Percentiles rank a stretch among this genome's conserved stretches.
These are phyloP conservation scores for Dromas ardeola DNA, from an alignment of 2,113 vertebrate species.

Conservation along the genomic window DNA sequence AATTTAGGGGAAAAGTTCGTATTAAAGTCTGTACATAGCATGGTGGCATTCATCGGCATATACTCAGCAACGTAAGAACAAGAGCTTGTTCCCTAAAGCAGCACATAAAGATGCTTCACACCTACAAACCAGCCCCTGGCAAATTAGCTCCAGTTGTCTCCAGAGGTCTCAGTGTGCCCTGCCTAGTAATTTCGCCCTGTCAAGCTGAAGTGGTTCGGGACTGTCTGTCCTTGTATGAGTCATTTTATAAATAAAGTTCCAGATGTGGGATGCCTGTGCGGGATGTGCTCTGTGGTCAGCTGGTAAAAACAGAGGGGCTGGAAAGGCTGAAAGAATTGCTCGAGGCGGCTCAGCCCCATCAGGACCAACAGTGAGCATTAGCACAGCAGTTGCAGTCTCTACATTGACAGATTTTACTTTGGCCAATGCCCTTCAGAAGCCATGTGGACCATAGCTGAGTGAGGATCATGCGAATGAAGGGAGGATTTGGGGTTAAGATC, in stretches of 20 bases:
- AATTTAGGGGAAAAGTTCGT: neutral
- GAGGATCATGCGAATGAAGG: neutral
- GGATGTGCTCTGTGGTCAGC: neutral
- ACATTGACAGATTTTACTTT: neutral
- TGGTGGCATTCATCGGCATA: neutral
- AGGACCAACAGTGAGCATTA: neutral
- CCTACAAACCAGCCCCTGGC: neutral
- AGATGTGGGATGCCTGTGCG: neutral
- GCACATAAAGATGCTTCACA: neutral
- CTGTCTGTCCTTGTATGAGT: neutral
- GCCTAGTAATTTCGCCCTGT: neutral
- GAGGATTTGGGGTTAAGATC: neutral
- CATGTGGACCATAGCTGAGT: neutral
- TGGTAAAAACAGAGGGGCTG: neutral
- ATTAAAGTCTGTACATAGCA: conserved; percentile 46
- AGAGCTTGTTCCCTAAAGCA: neutral
- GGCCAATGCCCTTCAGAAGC: neutral
- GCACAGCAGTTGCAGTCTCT: neutral
- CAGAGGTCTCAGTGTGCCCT: neutral
- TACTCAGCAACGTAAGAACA: conserved; percentile 21
- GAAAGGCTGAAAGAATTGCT: neutral
- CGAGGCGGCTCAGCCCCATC: neutral
- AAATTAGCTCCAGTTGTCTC: neutral
- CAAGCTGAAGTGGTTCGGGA: neutral
- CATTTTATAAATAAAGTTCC: conserved; percentile 61